Conservation (phyloP, 2,888 invertebrate species). For the Rotaria magnacalcarata region DNA sequence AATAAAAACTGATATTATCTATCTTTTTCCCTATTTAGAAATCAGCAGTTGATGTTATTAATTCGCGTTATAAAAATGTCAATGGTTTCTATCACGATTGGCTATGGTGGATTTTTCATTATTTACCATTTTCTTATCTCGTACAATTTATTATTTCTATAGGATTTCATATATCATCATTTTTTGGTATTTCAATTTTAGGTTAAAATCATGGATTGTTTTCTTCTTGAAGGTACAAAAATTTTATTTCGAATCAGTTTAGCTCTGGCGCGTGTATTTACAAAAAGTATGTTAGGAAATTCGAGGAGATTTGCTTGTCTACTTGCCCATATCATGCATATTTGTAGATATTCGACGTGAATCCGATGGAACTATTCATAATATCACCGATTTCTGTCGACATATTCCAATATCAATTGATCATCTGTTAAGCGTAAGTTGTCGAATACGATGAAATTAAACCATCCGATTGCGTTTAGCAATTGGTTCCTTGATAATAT, state of each 20-base stretch:
- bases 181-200: constrained; percentile 50
- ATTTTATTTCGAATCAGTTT: constrained; percentile 85
- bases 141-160: constrained; percentile 54
- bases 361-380: not conserved
- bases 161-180: not conserved
- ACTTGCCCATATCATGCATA: no score
- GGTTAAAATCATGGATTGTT: constrained; percentile 93
- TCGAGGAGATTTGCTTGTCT: no score
- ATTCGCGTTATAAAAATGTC: constrained; percentile 71
- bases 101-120: constrained; percentile 95
- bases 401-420: constrained; percentile 51
- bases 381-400: constrained; percentile 52
- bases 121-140: constrained; percentile 86
- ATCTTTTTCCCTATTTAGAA: constrained; percentile 65
- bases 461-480: no score
- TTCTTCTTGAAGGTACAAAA: constrained; percentile 92
- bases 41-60: constrained; percentile 76
- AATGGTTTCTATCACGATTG: constrained; percentile 86
- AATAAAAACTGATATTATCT: no score
- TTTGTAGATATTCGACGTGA: not conserved
- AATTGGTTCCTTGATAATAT: no score
- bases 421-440: constrained; percentile 54
- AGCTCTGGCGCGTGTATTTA: constrained; percentile 84
- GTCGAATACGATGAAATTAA: not conserved
- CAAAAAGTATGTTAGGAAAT: constrained; percentile 64